Conservation (phyloP, 1,140 invertebrate species). For the Pararge aegeria region DNA sequence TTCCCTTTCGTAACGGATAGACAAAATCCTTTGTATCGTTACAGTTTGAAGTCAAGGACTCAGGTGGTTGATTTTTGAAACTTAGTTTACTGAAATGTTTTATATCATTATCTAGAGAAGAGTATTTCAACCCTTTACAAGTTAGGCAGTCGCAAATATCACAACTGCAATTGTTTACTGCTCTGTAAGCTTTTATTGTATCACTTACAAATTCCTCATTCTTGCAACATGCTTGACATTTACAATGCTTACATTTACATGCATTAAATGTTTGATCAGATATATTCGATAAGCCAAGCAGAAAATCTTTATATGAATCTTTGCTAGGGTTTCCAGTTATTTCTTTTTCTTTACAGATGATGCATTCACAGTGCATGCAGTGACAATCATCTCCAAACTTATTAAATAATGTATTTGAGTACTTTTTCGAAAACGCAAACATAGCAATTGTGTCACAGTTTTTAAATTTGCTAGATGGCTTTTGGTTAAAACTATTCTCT, state of each 20-base stretch:
- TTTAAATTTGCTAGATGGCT: neutral
- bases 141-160: conserved; percentile 35
- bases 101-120: neutral
- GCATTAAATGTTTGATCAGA: conserved; percentile 2
- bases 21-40: neutral
- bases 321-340: conserved; percentile 3
- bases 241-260: conserved; percentile 40
- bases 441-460: conserved; percentile 19
- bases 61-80: neutral
- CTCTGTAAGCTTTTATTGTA: conserved; percentile 12
- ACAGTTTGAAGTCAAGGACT: neutral
- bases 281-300: neutral
- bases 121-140: conserved; percentile 18
- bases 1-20: conserved; percentile 24
- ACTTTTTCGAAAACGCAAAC: conserved; percentile 13
- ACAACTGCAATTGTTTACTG: conserved; percentile 25
- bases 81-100: neutral
- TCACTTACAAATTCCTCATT: conserved; percentile 8
- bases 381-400: conserved; percentile 7
- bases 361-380: conserved; percentile 33
- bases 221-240: conserved; percentile 35
- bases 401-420: conserved; percentile 14
- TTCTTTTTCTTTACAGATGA: conserved; percentile 36
- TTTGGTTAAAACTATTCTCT: neutral
- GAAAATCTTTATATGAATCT: neutral